Evolutionary conservation across 2,113 vertebrate genomes (phyloP), one percentile per base, ranked within the genome.

Genomic region (Brachirus orientalis): DNA sequence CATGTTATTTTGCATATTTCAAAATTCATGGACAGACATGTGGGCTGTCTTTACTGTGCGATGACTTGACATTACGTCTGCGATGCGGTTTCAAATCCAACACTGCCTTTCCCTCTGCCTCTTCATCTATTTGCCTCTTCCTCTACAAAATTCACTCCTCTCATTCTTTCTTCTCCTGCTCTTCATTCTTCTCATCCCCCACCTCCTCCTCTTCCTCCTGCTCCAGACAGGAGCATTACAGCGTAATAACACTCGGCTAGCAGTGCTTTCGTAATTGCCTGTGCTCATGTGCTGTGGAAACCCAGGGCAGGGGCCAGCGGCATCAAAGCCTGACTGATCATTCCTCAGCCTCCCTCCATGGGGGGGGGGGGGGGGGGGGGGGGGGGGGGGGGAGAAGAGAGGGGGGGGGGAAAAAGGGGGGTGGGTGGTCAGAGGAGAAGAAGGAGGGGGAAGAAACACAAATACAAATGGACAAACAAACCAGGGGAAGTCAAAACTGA

Each of bases 381-480:
- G 2, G 16, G n/a, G n/a, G 17, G 45, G 45, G 16, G 45, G 45
- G 50, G 20, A 6, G 22, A 14, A 14, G 18, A 5, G 51, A n/a
- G 22, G n/a, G n/a, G n/a, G n/a, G n/a, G n/a, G n/a, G n/a, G n/a
- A n/a, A n/a, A n/a, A n/a, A n/a, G 72, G 61, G 48, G 57, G 53
- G 63, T 48, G 75, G 50, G 56, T 1, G 44, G 48, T n/a, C 0
- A 20, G 19, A 20, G 11, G 48, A 20, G 48, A 63, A 63, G 57
- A 55, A 62, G 64, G 43, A 63, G 78, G 76, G 65, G 56, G 63
- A 41, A 64, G 72, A 77, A 72, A 83, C 79, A 85, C 80, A 86
- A 90, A 91, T 84, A 90, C 85, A 91, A 84, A 84, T 88, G 79
- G 86, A 88, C 89, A 92, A 91, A 90, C 86, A 86, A 90, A 85